Evolutionary conservation across 2,113 vertebrate genomes (phyloP), one percentile per base, ranked within the genome.

Genomic region (Centropus unirufus): DNA sequence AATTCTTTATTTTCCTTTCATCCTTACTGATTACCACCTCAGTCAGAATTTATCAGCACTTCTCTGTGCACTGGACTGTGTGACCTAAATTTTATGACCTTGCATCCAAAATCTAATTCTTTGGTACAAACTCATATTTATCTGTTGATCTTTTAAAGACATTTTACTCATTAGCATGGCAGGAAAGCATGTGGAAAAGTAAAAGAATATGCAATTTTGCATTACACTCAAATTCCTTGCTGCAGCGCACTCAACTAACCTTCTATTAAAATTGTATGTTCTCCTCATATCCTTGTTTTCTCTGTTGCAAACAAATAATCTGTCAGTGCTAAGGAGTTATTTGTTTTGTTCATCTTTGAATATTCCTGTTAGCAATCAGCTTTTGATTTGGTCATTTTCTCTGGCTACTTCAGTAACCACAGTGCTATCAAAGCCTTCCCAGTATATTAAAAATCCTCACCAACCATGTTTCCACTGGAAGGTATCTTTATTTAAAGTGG

Each of bases 111-210:
- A 70, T 85, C 47, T 95, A 94, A 93, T 82, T 96, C 84, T 82
- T 40, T 63, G 75, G 39, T 96, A 95, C 70, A 96, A 93, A 96
- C 58, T 93, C 93, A 86, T 89, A 95, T 96, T 94, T 96, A 92
- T 91, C 59, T 92, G 88, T 90, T 96, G 93, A 82, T 93, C 70
- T 93, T 93, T 94, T 93, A 83, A 96, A 96, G 93, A 62, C 75
- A 76, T 94, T 97, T 95, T 91, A 54, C 73, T 96, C 95, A 95
- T 97, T 97, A 96, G 75, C 95, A 93, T 93, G 78, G 85, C 92
- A 95, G 89, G 79, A 95, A 96, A 92, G 85, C 83, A 85, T 61
- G 89, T 70, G 79, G 82, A 93, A 96, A 96, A 97, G 90, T 29
- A 66, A 96, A 94, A 93, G 84, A 94, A 92, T 90, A 93, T 85